Base-by-base conservation (phyloP, 1,140 invertebrate species). In the Argopecten irradians region DNA sequence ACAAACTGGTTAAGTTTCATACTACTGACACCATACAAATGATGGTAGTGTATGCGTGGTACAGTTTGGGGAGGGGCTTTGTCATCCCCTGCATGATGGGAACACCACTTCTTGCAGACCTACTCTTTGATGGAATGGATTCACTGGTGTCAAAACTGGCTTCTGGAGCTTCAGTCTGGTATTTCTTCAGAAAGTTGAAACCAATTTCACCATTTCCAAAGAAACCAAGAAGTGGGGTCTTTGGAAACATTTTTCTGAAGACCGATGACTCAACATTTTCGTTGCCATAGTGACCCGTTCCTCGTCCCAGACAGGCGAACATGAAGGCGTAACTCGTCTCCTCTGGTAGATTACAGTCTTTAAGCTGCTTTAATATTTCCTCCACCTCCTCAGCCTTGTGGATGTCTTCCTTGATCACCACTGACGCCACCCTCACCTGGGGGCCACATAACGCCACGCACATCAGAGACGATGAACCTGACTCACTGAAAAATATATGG, bases 201-300 rank as follows among this genome's bases (percentile, higher is more conserved):
- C 97, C 97, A 86, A 96, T 96, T 93, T 97, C 97, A 34, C 97
- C 97, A 90, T 96, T 95, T 1, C 97, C 97, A 93, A 96, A 97
- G 90, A 96, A 95, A 0, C 97, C 97, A 84, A 97, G 92, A 2
- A 97, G 91, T 13, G 96, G 96, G 33, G 96, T 95, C 28, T 95
- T 94, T 0, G 97, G 97, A 93, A 97, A 97, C 34, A 96, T 90
- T 92, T 95, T 96, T 86, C 95, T 95, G 92, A 97, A 97, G 11
- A 96, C 94, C n/a, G 90, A 89, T 0, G 96, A 95, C 93, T 97
- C 97, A 1, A 96, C 95, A 91, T 97, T 95, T 13, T 93, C 86
- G 22, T 94, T 92, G 0, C 93, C 34, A 83, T 96, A 95, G 90
- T 95, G 93, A 14, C 89, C 35, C 46, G 85, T 43, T 1, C 96